phyloP scores from a whole-genome alignment of 2,888 invertebrate genomes.

The Endomychus coccineus region DNA sequence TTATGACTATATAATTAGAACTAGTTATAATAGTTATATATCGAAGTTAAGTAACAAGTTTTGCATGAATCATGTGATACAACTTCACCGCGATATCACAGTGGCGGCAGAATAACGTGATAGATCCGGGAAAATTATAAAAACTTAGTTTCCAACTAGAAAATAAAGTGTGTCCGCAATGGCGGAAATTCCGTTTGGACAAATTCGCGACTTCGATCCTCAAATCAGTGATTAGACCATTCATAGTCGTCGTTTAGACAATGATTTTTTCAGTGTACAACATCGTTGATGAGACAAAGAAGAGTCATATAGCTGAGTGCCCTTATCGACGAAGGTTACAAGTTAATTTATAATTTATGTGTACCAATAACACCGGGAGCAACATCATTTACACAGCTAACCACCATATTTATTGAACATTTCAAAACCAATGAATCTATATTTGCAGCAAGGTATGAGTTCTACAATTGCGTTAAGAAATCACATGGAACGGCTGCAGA shows the following conservation, averaged over 20 bases:
- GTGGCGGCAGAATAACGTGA: no score
- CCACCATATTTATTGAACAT: not conserved
- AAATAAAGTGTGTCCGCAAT: no score
- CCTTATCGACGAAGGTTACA: conserved; percentile 15
- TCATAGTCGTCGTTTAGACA: conserved; percentile 13
- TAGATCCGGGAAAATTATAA: no score
- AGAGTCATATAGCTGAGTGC: conserved; percentile 15
- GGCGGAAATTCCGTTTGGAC: no score
- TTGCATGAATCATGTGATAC: no score
- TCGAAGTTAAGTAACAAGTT: no score
- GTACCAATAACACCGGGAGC: not conserved
- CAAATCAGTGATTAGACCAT: conserved; percentile 15
- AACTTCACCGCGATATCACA: no score
- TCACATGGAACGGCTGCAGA: not conserved
- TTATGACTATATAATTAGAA: no score
- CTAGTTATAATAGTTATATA: no score
- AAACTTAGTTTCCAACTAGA: no score
- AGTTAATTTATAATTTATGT: conserved; percentile 1
- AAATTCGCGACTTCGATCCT: conserved; percentile 15
- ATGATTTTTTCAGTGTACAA: conserved; percentile 15
- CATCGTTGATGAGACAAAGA: conserved; percentile 10
- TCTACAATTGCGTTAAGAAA: not conserved
- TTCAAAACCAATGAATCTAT: not conserved
- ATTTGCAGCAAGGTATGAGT: not conserved
- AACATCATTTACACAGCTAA: not conserved